phyloP scores from a whole-genome alignment of 2,888 invertebrate species.

The Ypsolopha sequella region DNA sequence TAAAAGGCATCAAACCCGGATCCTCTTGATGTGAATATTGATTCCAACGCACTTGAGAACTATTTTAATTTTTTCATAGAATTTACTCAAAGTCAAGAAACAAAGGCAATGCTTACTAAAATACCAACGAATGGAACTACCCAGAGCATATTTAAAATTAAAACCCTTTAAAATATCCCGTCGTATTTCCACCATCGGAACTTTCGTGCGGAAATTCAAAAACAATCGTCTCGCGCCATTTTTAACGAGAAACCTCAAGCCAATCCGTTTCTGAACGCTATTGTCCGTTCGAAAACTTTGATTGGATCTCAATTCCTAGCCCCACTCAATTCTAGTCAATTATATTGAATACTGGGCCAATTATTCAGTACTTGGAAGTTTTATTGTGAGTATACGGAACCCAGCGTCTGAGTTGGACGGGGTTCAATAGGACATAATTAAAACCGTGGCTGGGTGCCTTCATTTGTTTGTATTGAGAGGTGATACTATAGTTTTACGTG shows the following conservation, averaged over 20 bases:
- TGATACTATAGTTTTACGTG: no score
- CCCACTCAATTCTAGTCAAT: conserved; percentile 43
- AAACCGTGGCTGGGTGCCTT: conserved; percentile 26
- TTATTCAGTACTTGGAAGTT: conserved; percentile 56
- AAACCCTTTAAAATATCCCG: no score
- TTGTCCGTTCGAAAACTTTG: conserved; percentile 3
- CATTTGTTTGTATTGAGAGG: background rate
- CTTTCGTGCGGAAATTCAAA: no score
- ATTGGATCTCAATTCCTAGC: conserved; percentile 3
- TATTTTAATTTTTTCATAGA: no score
- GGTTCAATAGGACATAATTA: conserved; percentile 60
- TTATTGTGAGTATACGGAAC: conserved; percentile 40
- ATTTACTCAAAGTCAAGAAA: no score
- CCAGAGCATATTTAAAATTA: no score
- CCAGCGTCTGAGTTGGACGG: conserved; percentile 50
- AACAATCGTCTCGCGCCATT: background rate
- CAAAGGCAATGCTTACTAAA: no score
- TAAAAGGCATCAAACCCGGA: no score
- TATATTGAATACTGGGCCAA: conserved; percentile 51
- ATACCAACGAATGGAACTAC: no score
- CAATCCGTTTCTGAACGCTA: background rate
- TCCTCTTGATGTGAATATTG: no score
- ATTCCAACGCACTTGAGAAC: no score
- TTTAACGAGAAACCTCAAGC: background rate
- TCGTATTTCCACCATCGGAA: no score